Evolutionary conservation across 2,797 vertebrate species (phyloP).

Genomic region (Micropoecilia bifurca): DNA sequence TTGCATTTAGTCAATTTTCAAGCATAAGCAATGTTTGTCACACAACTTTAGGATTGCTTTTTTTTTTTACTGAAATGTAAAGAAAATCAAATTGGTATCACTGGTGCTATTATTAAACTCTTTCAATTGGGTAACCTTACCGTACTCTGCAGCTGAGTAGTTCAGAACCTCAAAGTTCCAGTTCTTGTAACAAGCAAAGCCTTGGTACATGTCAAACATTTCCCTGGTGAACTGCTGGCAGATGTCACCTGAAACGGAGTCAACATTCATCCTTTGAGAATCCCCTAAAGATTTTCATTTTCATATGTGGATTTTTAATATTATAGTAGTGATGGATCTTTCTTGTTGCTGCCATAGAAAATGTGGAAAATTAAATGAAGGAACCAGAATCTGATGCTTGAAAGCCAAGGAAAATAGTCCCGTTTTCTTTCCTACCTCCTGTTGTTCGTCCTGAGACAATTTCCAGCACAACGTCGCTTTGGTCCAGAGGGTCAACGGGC

Average conservation of each 20-base stretch:
- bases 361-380: neutral
- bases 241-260: slow-evolving; percentile 89
- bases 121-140: slow-evolving; percentile 63
- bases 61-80: too few species aligned
- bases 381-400: neutral
- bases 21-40: neutral
- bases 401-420: neutral
- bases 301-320: neutral
- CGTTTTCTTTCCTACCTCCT: slow-evolving; percentile 83
- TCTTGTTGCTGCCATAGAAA: neutral
- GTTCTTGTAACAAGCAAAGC: slow-evolving; percentile 85
- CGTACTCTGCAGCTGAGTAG: slow-evolving; percentile 86
- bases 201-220: slow-evolving; percentile 94
- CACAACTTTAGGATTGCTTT: neutral
- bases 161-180: slow-evolving; percentile 92
- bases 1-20: neutral
- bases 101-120: neutral
- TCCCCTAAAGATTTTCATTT: neutral
- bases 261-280: neutral
- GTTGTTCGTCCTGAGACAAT: slow-evolving; percentile 93
- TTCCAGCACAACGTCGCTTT: slow-evolving; percentile 87
- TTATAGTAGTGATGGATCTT: neutral
- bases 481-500: slow-evolving; percentile 85
- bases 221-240: slow-evolving; percentile 96
- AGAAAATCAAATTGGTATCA: neutral